Evolutionary conservation across 2,797 vertebrate species (phyloP), one percentile per base, ranked within the genome.

Genomic region (Phylloscopus collybita): DNA sequence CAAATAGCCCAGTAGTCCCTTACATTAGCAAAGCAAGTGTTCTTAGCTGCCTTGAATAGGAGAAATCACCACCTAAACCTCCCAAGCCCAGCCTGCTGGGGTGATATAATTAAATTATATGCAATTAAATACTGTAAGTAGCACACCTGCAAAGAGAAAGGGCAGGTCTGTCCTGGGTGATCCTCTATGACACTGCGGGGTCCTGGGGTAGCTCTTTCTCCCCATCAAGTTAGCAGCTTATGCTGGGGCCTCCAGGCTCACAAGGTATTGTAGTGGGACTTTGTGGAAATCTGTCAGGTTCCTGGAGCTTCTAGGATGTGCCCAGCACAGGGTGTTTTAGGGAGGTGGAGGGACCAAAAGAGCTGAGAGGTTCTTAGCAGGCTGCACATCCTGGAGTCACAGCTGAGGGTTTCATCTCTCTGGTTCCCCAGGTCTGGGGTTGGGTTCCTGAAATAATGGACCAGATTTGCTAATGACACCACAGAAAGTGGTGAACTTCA

Each of bases 241-340:
- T 19, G 6, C 10, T 19, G 62, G 7, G 69, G 26, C 12, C 7
- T 66, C 21, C 3, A 49, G 42, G 40, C 15, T 81, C 22, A 8
- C 6, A 10, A n/a, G 30, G 5, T 4, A 2, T 1, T 83, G 16
- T 3, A n/a, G 13, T 26, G 32, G 34, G 36, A 21, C 4, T 4
- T n/a, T 1, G 1, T 15, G 27, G 44, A 51, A 54, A 40, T 13
- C 40, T 80, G 10, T 11, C 22, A 40, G 3, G 11, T 49, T 71
- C 25, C 42, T 79, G 69, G 9, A 57, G 34, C 23, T 11, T 69
- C 26, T 36, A 21, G 11, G 36, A 30, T 45, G 10, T 45, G 20
- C 30, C 59, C 36, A 70, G 56, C 12, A 59, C 9, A 11, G 38
- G 4, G 9, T 5, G 4, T 51, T 87, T 56, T n/a, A 42, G 50